These are phyloP conservation scores for Chelonus insularis DNA, from an alignment of 1,140 invertebrate genomes.

Conservation along the genomic window DNA sequence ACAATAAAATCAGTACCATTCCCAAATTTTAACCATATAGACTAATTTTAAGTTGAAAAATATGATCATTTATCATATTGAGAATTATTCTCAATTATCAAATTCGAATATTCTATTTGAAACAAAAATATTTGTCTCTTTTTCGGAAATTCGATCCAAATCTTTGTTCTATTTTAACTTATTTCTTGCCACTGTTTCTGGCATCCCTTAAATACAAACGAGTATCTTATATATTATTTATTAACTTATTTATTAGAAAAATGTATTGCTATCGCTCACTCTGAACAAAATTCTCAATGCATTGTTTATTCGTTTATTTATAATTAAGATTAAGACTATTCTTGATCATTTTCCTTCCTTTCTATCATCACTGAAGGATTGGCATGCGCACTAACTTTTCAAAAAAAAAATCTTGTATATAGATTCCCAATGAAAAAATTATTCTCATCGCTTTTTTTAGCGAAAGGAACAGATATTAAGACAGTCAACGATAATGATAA, in stretches of 20 bases:
- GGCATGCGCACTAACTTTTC: slow-evolving; percentile 59
- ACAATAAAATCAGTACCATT: slow-evolving; percentile 4
- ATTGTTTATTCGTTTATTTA: too few relatives aligned
- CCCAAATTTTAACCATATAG: background rate
- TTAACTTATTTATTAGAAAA: background rate
- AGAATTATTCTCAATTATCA: too few relatives aligned
- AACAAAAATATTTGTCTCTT: too few relatives aligned
- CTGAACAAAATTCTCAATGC: too few relatives aligned
- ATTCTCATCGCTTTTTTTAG: slow-evolving; percentile 11
- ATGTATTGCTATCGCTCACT: background rate
- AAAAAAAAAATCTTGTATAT: slow-evolving; percentile 49
- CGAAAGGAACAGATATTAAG: slow-evolving; percentile 41
- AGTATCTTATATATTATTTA: too few relatives aligned
- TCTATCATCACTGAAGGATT: slow-evolving; percentile 42
- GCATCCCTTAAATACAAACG: too few relatives aligned
- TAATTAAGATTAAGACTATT: slow-evolving; percentile 16
- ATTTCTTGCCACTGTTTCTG: too few relatives aligned
- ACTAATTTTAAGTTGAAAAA: too few relatives aligned
- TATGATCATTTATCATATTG: too few relatives aligned
- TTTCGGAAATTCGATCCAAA: too few relatives aligned
- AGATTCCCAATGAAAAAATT: slow-evolving; percentile 39
- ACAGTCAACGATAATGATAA: slow-evolving; percentile 1
- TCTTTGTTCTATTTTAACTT: too few relatives aligned
- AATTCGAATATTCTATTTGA: too few relatives aligned
- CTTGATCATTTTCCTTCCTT: slow-evolving; percentile 23